phyloP scores from a whole-genome alignment of 1,140 invertebrate genomes.

The Lycorma delicatula region DNA sequence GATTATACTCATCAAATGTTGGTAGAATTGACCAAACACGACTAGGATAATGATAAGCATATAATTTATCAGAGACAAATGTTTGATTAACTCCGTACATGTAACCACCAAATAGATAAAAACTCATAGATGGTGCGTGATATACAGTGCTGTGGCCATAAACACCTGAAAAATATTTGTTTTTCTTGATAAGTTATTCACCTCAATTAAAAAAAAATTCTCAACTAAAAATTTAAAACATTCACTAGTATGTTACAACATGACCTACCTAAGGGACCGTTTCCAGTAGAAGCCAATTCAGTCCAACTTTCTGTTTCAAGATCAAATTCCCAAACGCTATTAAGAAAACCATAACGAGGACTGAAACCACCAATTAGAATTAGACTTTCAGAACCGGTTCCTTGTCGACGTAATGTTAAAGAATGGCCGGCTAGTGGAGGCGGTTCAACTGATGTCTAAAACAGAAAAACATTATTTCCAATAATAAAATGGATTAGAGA shows the following conservation, averaged over 20 bases:
- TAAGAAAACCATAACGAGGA: constrained; percentile 62
- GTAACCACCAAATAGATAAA: constrained; percentile 88
- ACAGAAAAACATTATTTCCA: constrained; percentile 5
- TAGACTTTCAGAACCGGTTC: constrained; percentile 48
- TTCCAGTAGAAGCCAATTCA: constrained; percentile 55
- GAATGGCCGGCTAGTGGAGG: constrained; percentile 79
- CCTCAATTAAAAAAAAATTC: neutral
- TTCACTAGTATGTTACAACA: neutral
- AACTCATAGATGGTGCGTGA: constrained; percentile 64
- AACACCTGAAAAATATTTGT: constrained; percentile 47
- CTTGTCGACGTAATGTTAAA: constrained; percentile 60
- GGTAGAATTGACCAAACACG: constrained; percentile 69
- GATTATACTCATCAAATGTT: constrained; percentile 52
- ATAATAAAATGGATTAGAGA: neutral
- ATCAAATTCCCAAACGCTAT: constrained; percentile 75
- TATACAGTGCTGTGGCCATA: constrained; percentile 89
- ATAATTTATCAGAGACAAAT: constrained; percentile 62
- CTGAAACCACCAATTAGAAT: constrained; percentile 86
- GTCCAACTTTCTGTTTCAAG: constrained; percentile 63
- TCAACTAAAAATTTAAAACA: neutral
- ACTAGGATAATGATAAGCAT: constrained; percentile 65
- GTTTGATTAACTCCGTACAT: constrained; percentile 62
- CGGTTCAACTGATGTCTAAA: constrained; percentile 35
- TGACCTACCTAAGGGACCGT: constrained; percentile 53
- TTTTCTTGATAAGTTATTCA: neutral